phyloP scores from a whole-genome alignment of 2,113 vertebrate genomes.

The Macrotus californicus region DNA sequence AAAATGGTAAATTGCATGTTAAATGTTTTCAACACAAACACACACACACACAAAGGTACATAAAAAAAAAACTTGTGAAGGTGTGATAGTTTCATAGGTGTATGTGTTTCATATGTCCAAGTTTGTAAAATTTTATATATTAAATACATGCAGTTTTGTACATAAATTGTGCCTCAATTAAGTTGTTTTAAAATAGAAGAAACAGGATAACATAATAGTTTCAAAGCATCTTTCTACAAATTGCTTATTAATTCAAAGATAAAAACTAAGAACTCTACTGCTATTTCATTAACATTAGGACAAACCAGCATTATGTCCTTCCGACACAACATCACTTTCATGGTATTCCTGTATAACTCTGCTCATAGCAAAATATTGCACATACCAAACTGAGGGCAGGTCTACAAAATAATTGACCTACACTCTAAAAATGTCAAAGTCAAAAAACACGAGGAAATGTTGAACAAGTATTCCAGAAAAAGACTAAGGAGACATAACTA shows the following conservation, averaged over 20 bases:
- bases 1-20: background rate
- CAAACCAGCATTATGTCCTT: background rate
- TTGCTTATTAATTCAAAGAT: background rate
- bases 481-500: background rate
- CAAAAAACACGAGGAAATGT: background rate
- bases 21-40: background rate
- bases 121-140: background rate
- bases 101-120: background rate
- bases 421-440: background rate
- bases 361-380: background rate
- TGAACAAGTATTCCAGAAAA: background rate
- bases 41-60: background rate
- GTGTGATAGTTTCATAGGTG: background rate
- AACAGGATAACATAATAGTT: background rate
- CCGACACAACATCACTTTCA: background rate
- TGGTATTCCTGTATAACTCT: background rate
- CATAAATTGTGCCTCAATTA: background rate
- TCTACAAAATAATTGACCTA: background rate
- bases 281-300: background rate
- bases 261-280: background rate
- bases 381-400: background rate
- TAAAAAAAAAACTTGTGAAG: background rate
- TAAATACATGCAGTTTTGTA: background rate
- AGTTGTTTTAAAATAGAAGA: background rate
- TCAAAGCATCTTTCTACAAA: background rate